These are phyloP conservation scores for Apolygus lucorum DNA, from an alignment of 1,140 invertebrate species.

Conservation along the genomic window DNA sequence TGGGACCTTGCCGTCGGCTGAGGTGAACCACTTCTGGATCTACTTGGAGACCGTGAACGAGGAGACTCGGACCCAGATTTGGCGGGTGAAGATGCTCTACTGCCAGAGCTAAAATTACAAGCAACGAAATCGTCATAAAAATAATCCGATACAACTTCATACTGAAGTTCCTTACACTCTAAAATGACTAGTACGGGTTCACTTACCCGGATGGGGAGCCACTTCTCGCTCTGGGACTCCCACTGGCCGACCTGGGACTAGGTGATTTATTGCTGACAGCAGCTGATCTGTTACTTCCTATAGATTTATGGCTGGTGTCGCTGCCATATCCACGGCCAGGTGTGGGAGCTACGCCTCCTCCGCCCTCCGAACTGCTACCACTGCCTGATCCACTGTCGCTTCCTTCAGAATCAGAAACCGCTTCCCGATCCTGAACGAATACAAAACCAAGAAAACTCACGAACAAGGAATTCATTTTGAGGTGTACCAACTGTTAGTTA, in stretches of 20 bases:
- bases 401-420: constrained; percentile 29
- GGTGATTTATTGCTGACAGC: neutral
- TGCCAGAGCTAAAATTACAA: neutral
- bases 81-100: neutral
- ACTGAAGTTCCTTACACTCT: too few relatives aligned
- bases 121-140: too few relatives aligned
- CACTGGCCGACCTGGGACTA: constrained; percentile 9
- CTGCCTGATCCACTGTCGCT: constrained; percentile 25
- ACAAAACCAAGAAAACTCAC: neutral
- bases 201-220: constrained; percentile 20
- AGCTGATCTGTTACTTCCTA: too few relatives aligned
- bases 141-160: too few relatives aligned
- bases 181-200: neutral
- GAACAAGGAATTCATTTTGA: too few relatives aligned
- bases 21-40: neutral
- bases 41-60: constrained; percentile 34
- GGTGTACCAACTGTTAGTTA: too few relatives aligned
- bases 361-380: constrained; percentile 23
- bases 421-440: constrained; percentile 18
- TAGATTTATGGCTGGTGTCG: neutral
- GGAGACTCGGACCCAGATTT: constrained; percentile 33
- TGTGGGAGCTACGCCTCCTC: neutral
- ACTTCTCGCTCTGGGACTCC: constrained; percentile 31
- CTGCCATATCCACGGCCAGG: neutral
- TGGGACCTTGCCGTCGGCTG: neutral